phyloP scores from a whole-genome alignment of 2,888 invertebrate species.

The Xiphydria camelus region DNA sequence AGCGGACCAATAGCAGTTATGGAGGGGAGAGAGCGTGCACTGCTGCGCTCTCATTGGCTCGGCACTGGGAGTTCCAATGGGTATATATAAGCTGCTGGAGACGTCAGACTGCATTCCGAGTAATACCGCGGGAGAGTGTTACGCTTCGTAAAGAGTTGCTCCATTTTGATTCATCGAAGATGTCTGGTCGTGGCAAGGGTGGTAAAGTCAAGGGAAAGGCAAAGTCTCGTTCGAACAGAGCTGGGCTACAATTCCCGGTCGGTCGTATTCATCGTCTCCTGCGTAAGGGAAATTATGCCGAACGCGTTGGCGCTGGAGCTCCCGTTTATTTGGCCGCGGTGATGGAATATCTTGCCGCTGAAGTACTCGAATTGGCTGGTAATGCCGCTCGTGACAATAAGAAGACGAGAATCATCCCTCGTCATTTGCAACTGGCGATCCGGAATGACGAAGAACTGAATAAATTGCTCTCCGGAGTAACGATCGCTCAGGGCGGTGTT shows the following conservation, averaged over 20 bases:
- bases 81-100: too few species aligned
- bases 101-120: too few species aligned
- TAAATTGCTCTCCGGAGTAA: conserved; percentile 74
- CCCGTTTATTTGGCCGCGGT: conserved; percentile 65
- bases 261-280: conserved; percentile 65
- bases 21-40: too few species aligned
- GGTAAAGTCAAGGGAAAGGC: conserved; percentile 59
- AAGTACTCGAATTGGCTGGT: conserved; percentile 70
- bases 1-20: too few species aligned
- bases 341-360: conserved; percentile 71
- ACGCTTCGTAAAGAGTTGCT: too few species aligned
- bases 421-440: conserved; percentile 66
- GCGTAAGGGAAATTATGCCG: conserved; percentile 67
- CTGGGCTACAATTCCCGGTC: conserved; percentile 66
- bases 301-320: conserved; percentile 63
- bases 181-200: conserved; percentile 43
- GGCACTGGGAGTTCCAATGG: too few species aligned
- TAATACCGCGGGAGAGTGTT: too few species aligned
- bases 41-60: too few species aligned
- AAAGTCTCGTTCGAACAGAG: conserved; percentile 60
- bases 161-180: too few species aligned
- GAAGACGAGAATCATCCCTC: conserved; percentile 60
- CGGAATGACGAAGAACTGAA: conserved; percentile 83
- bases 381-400: conserved; percentile 73
- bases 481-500: conserved; percentile 83